Percentiles rank a stretch among this genome's conserved stretches.
Conservation (phyloP, 92 coral and sea anemone genomes). For the Epizoanthus rinbou region DNA sequence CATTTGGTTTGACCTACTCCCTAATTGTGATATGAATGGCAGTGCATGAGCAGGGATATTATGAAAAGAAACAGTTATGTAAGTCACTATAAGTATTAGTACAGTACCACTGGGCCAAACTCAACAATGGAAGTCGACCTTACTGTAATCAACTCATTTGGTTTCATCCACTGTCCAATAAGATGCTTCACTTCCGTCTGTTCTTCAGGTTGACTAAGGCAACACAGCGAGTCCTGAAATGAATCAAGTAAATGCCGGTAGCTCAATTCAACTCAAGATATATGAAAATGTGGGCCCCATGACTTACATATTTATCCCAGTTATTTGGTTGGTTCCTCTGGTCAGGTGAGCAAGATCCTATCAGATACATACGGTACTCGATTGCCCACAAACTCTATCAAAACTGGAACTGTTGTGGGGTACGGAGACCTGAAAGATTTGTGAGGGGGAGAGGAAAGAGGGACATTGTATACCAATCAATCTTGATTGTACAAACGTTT, state of each 20-base stretch:
- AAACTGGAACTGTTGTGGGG: neutral
- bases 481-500: no score
- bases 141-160: constrained; percentile 83
- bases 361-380: no score
- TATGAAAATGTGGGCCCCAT: neutral
- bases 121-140: neutral
- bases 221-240: constrained; percentile 78
- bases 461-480: no score
- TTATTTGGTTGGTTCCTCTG: no score
- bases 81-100: neutral
- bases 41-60: no score
- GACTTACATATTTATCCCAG: neutral
- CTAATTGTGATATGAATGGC: no score
- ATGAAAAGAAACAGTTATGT: no score
- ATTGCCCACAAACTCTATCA: neutral
- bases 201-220: constrained; percentile 80
- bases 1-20: no score
- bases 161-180: constrained; percentile 88
- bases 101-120: neutral
- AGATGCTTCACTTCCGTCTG: constrained; percentile 67
- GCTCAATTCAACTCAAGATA: no score
- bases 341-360: no score
- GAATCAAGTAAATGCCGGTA: no score
- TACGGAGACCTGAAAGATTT: neutral
- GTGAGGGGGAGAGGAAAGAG: neutral